Conservation (phyloP, 2,888 invertebrate genomes). For the Microdon myrmicae region DNA sequence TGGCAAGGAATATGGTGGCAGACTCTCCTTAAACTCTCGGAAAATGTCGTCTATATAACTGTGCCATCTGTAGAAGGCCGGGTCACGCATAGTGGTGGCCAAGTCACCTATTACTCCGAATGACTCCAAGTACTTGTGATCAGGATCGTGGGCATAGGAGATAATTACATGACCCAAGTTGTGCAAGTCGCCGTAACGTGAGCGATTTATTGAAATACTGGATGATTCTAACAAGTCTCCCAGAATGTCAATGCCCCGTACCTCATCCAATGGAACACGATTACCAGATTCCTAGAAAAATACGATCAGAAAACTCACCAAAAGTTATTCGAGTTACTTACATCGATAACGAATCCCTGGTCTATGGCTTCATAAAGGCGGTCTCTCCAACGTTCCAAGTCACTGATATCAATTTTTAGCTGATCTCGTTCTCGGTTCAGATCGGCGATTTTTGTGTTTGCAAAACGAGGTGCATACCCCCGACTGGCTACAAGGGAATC, state of each 20-base stretch:
- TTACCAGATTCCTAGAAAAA: constrained; percentile 70
- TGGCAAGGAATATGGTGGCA: constrained; percentile 72
- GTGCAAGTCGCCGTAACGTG: constrained; percentile 82
- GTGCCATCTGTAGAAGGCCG: constrained; percentile 88
- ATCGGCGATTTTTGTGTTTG: constrained; percentile 70
- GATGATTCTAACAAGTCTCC: constrained; percentile 84
- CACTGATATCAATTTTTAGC: constrained; percentile 74
- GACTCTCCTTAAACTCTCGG: constrained; percentile 76
- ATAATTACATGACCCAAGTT: constrained; percentile 85
- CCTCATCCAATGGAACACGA: constrained; percentile 72
- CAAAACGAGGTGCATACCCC: constrained; percentile 78
- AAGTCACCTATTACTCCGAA: constrained; percentile 86
- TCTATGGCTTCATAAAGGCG: constrained; percentile 79
- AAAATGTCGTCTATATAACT: constrained; percentile 82
- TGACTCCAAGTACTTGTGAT: constrained; percentile 76
- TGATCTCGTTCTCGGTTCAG: constrained; percentile 76
- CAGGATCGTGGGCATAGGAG: constrained; percentile 83
- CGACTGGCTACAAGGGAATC: constrained; percentile 81
- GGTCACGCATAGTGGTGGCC: constrained; percentile 87
- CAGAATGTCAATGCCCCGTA: constrained; percentile 78
- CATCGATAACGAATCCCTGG: constrained; percentile 71
- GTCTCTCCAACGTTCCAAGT: constrained; percentile 80
- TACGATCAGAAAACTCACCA: not conserved
- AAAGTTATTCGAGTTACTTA: constrained; percentile 59
- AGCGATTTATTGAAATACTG: constrained; percentile 75